phyloP scores from a whole-genome alignment of 2,888 invertebrate species.

The Andrena minutula region DNA sequence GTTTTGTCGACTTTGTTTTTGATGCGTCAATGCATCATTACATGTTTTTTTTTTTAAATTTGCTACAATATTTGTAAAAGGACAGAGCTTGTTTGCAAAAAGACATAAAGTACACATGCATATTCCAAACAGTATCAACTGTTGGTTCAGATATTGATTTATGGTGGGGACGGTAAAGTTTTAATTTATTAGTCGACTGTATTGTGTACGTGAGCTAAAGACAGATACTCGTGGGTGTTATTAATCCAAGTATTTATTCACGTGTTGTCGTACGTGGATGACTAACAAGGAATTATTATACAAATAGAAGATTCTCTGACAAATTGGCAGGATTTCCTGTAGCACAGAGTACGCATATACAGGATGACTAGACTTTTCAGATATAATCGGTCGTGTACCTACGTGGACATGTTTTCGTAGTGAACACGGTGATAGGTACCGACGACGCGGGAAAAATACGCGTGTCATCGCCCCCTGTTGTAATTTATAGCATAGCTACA shows the following conservation, averaged over 20 bases:
- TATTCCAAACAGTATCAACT: no score
- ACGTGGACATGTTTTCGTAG: background rate
- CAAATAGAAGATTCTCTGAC: background rate
- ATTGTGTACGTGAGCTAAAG: background rate
- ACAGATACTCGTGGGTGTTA: no score
- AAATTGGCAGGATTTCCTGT: background rate
- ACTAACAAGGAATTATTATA: background rate
- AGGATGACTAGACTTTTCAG: background rate
- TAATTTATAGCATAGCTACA: constrained; percentile 10
- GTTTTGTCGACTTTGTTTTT: no score
- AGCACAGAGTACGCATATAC: background rate
- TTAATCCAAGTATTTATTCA: no score
- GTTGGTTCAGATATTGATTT: background rate
- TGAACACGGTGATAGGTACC: constrained; percentile 6
- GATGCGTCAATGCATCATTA: no score
- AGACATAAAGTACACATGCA: no score
- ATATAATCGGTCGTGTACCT: constrained; percentile 13
- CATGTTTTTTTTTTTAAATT: no score
- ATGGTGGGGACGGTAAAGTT: background rate
- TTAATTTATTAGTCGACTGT: background rate
- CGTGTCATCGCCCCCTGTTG: background rate
- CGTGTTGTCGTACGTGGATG: background rate
- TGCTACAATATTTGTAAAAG: no score
- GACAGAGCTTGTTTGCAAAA: no score
- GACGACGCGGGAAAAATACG: constrained; percentile 4